Base-by-base conservation (phyloP, 2,888 invertebrate genomes). In the Anaspis maculata region DNA sequence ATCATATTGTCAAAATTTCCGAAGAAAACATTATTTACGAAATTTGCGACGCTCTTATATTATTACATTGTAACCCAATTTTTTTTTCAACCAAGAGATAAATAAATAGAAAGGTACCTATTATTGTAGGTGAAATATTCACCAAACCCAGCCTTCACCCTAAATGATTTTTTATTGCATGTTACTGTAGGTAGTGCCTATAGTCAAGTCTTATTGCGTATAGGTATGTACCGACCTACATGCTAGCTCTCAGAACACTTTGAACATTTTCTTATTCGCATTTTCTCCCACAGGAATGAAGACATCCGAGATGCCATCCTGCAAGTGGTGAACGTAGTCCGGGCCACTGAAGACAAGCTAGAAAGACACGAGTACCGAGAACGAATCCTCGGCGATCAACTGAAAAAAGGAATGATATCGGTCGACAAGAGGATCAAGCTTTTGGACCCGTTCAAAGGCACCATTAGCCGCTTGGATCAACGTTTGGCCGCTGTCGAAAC, bases 291-390 rank as follows among this genome's bases (percentile, higher is more conserved):
- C 54, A 81, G 81, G 21, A 73, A 77, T 61, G 76, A 78, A 64
- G 79, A 81, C 49, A 82, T 85, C 44, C 75, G 83, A 42, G 82
- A 84, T 52, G 86, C 85, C 1, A 77, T 90, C 59, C 62, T 88
- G 42, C 84, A 86, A 12, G 67, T 89, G 36, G 81, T 86, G 6
- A 83, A 84, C 56, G 83, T 86, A 61, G 80, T 87, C 60, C 74
- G 85, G 25, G 73, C 77, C 22, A 76, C 83, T 30, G 86, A 85
- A 42, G 85, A 84, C 56, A 89, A 88, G 65, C 61, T 90, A 41
- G 88, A 89, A 55, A 69, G 89, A 10, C 89, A 90, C 61, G 89
- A 90, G 60, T 78, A 75, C 49, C 70, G 90, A 7, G 88, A 89
- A 61, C 74, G 84, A 43, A 77, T 78, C 1, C 66, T 87, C 13